These are phyloP conservation scores for Parotia lawesii DNA, from an alignment of 2,113 vertebrate genomes.

Conservation along the genomic window DNA sequence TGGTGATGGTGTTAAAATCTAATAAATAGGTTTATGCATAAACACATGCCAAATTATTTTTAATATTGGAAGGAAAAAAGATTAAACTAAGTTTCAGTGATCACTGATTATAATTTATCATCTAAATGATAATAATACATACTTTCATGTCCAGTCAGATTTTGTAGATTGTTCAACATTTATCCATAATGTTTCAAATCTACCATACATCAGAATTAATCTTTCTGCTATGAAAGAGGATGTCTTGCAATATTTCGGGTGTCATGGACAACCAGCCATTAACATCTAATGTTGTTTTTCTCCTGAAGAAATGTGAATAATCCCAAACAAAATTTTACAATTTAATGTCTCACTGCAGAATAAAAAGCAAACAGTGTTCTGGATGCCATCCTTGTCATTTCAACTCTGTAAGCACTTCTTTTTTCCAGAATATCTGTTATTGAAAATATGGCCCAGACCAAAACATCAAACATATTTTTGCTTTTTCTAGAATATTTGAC, in stretches of 20 bases:
- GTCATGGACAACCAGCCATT: background rate
- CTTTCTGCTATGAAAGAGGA: background rate
- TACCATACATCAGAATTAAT: background rate
- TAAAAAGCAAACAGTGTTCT: background rate
- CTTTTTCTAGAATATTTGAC: background rate
- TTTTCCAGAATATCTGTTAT: background rate
- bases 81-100: background rate
- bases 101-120: background rate
- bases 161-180: background rate
- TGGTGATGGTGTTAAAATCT: background rate
- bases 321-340: background rate
- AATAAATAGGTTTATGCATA: background rate
- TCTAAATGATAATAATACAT: background rate
- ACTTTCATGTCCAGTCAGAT: background rate
- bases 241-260: background rate
- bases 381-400: background rate
- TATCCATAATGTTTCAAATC: background rate
- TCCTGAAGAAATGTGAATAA: background rate
- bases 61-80: background rate
- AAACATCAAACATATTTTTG: background rate
- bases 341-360: background rate
- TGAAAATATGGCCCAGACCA: background rate
- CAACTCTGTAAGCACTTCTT: background rate
- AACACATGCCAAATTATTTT: background rate
- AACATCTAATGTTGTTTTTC: background rate